phyloP scores from a whole-genome alignment of 2,888 invertebrate genomes.

The Diadromus collaris region DNA sequence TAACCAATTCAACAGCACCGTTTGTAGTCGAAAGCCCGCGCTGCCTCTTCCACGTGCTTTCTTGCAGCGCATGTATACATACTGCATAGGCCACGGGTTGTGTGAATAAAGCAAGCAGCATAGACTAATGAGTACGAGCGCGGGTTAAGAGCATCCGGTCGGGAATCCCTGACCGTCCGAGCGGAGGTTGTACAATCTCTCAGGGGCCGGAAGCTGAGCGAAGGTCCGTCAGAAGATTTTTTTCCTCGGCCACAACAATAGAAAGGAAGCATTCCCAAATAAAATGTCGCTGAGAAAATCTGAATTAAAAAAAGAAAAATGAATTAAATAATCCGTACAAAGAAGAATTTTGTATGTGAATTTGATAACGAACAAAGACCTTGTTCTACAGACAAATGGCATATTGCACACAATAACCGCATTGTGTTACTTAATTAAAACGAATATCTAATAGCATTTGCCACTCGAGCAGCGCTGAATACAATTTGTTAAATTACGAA shows the following conservation, averaged over 20 bases:
- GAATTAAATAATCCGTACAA: too few species aligned
- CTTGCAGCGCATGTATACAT: not conserved
- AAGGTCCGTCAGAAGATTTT: not conserved
- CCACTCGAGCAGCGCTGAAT: not conserved
- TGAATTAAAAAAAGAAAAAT: too few species aligned
- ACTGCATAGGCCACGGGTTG: conserved; percentile 28
- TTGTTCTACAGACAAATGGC: not conserved
- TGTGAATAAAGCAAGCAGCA: conserved; percentile 51
- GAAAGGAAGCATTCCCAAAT: not conserved
- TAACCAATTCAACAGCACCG: conserved; percentile 41
- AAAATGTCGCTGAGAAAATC: too few species aligned
- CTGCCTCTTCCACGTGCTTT: conserved; percentile 28
- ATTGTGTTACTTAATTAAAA: not conserved
- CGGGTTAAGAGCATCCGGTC: conserved; percentile 60
- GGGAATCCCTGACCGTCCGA: conserved; percentile 44
- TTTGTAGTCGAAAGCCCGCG: conserved; percentile 43
- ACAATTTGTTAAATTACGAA: conserved; percentile 2
- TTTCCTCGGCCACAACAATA: not conserved
- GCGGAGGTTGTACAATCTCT: conserved; percentile 17
- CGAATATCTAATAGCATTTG: not conserved
- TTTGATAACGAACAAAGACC: too few species aligned
- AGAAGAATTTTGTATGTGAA: too few species aligned
- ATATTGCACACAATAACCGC: not conserved
- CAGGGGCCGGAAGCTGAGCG: conserved; percentile 38
- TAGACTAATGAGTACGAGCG: conserved; percentile 62